Evolutionary conservation across 2,888 invertebrate genomes (phyloP).

Genomic region (Charanyca ferruginea): DNA sequence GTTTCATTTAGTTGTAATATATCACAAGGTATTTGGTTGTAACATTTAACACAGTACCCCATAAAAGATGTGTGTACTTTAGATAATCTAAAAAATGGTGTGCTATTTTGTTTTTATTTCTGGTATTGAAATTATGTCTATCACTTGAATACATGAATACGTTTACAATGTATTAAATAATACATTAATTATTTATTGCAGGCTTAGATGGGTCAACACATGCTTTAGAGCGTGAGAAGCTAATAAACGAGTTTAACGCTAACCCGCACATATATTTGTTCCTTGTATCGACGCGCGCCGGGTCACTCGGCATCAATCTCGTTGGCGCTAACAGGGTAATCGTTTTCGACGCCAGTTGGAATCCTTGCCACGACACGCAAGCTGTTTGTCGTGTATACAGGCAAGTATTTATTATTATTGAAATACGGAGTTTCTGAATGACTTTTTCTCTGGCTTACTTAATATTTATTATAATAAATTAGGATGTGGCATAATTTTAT

Average conservation of each 20-base stretch:
- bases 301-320: constrained; percentile 98
- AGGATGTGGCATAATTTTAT: no score
- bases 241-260: constrained; percentile 98
- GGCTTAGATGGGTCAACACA: constrained; percentile 99
- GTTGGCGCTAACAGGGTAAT: constrained; percentile 99
- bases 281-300: constrained; percentile 98
- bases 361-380: constrained; percentile 99
- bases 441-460: no score
- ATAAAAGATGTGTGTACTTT: no score
- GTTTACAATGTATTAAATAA: neutral
- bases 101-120: no score
- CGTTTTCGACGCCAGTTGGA: constrained; percentile 99
- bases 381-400: constrained; percentile 99
- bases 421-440: neutral
- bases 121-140: no score
- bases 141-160: no score
- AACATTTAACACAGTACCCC: no score
- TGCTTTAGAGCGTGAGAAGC: constrained; percentile 97
- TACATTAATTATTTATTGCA: constrained; percentile 73
- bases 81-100: no score
- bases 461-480: no score
- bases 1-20: no score
- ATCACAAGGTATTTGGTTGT: no score
- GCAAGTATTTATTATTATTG: constrained; percentile 64
- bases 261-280: constrained; percentile 97